Percentiles rank a stretch among this genome's conserved stretches.
Conservation (phyloP, 30 jellyfish, hydroid and myxozoan genomes). For the Sanderia malayensis region DNA sequence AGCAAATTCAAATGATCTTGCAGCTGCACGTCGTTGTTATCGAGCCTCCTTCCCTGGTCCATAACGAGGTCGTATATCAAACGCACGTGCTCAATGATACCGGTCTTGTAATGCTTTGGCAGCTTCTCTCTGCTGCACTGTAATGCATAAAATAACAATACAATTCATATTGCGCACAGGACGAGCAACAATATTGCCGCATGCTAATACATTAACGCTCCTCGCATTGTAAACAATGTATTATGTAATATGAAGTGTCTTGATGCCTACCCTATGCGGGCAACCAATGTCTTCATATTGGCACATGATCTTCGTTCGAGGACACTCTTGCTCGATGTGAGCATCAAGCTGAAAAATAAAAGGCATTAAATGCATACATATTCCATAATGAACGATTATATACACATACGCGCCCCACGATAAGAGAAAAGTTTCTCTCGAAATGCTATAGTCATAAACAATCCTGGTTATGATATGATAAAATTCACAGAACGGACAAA, state of each 20-base stretch:
- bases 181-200: too few relatives aligned
- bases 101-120: constrained; percentile 91
- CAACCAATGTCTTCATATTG: constrained; percentile 97
- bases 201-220: too few relatives aligned
- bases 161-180: too few relatives aligned
- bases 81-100: constrained; percentile 97
- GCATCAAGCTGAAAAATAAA: constrained; percentile 63
- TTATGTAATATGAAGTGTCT: too few relatives aligned
- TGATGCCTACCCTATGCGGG: constrained; percentile 74
- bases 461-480: too few relatives aligned
- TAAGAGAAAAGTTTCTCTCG: too few relatives aligned
- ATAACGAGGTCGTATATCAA: constrained; percentile 83
- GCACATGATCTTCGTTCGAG: constrained; percentile 93
- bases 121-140: constrained; percentile 94
- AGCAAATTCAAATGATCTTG: constrained; percentile 93
- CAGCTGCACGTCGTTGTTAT: constrained; percentile 80
- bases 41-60: constrained; percentile 91
- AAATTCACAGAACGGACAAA: too few relatives aligned
- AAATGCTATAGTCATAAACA: too few relatives aligned
- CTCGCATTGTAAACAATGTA: too few relatives aligned
- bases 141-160: constrained; percentile 16
- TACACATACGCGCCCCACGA: too few relatives aligned
- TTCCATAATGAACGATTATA: too few relatives aligned
- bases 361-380: too few relatives aligned
- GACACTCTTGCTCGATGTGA: constrained; percentile 94